phyloP scores from a whole-genome alignment of 37 sponge, comb jelly and placozoan genomes.

The Tethya wilhelma region DNA sequence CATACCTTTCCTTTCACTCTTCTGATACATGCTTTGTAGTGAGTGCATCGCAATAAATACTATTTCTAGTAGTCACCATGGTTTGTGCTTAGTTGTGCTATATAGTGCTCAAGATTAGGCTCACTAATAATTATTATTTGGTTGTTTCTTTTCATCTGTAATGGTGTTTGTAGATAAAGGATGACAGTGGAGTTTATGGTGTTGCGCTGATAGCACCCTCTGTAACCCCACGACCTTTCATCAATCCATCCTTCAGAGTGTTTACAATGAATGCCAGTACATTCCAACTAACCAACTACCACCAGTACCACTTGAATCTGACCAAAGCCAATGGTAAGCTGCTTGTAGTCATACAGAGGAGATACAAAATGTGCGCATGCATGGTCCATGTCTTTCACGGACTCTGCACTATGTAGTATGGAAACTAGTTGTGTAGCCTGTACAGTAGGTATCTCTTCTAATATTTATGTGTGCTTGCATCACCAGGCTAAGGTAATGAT shows the following conservation, averaged over 20 bases:
- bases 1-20: no score
- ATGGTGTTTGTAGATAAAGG: slow-evolving; percentile 44
- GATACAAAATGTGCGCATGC: no score
- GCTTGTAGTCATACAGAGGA: no score
- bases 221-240: slow-evolving; percentile 58
- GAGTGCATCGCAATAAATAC: no score
- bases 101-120: not conserved
- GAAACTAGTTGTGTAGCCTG: not conserved
- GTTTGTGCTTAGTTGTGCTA: no score
- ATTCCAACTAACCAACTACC: slow-evolving; percentile 56
- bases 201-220: slow-evolving; percentile 68
- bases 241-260: slow-evolving; percentile 79
- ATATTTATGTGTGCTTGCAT: not conserved
- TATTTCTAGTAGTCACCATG: no score
- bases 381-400: not conserved
- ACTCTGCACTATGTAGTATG: not conserved
- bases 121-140: not conserved
- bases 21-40: no score
- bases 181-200: slow-evolving; percentile 60
- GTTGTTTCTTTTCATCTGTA: not conserved
- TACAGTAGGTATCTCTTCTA: not conserved
- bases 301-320: slow-evolving; percentile 79
- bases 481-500: not conserved
- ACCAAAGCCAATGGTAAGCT: slow-evolving; percentile 74
- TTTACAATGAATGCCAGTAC: slow-evolving; percentile 67